Evolutionary conservation across 2,113 vertebrate genomes (phyloP).

Genomic region (Cyphomyrus plagiostoma): DNA sequence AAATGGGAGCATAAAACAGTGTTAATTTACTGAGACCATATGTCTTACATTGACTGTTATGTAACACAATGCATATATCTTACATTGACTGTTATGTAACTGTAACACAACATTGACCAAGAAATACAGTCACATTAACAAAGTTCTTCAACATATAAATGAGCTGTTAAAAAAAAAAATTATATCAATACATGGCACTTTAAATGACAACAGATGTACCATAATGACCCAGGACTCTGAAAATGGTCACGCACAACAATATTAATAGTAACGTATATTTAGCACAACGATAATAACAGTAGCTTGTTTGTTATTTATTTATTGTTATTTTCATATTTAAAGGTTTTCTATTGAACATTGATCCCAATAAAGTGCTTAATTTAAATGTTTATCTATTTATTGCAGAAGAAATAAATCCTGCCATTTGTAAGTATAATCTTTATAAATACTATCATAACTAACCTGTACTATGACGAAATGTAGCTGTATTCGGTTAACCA

Average conservation of each 20-base stretch:
- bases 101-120: neutral
- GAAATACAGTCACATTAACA: neutral
- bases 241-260: neutral
- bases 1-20: neutral
- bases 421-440: neutral
- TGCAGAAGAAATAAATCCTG: neutral
- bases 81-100: neutral
- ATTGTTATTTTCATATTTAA: neutral
- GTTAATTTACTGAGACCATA: neutral
- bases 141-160: neutral
- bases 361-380: neutral
- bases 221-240: neutral
- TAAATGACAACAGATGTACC: neutral
- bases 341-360: neutral
- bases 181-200: neutral
- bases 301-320: neutral
- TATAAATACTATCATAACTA: neutral
- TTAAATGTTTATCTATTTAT: neutral
- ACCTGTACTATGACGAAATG: no score
- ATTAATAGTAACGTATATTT: neutral
- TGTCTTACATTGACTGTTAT: neutral
- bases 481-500: no score
- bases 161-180: neutral
- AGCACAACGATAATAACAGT: neutral
- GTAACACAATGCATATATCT: neutral